Evolutionary conservation across 1,140 invertebrate species (phyloP), one percentile per base, ranked within the genome.

Genomic region (Tyrophagus putrescentiae): DNA sequence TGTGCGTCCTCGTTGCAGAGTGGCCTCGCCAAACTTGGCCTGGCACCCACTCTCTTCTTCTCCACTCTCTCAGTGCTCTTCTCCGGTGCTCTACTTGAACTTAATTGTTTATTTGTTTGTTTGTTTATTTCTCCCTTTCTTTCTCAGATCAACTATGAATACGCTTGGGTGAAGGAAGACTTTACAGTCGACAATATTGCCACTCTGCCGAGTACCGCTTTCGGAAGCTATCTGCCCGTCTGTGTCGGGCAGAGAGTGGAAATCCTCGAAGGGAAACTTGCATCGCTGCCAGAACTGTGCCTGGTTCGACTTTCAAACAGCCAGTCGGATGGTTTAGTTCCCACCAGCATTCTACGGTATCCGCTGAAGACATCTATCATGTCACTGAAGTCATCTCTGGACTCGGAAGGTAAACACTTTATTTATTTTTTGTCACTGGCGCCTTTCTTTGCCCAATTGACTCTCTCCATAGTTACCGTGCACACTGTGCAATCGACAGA

Each of bases 241-340:
- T 3, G 59, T 36, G 50, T 59, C 50, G 65, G 65, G 9, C 89
- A 93, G 72, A 88, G 93, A 72, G 89, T 94, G 44, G 90, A 94
- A 69, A 82, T 94, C 53, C 70, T 94, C 52, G 89, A 93, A 67
- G 75, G 80, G 50, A 76, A 77, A 62, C 70, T 72, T 65, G 65
- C 70, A 60, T 68, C 76, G 31, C 13, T 54, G 66, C 65, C 78
- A 67, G 72, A 73, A 39, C 73, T 70, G 69, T 73, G 70, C 65
- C 63, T 73, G 60, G 70, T 74, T 16, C 66, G 72, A 45, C 64
- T 70, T 6, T 6, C 5, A 5, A 53, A 13, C 16, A 53, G 6
- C 28, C 27, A 57, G 21, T 45, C 21, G 34, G 62, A 65, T 60
- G 64, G 64, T n/a, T 41, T 65, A 13, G 56, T 65, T 16, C 64